These are phyloP conservation scores for Corbicula japonica DNA, from an alignment of 2,888 invertebrate genomes.

Conservation along the genomic window DNA sequence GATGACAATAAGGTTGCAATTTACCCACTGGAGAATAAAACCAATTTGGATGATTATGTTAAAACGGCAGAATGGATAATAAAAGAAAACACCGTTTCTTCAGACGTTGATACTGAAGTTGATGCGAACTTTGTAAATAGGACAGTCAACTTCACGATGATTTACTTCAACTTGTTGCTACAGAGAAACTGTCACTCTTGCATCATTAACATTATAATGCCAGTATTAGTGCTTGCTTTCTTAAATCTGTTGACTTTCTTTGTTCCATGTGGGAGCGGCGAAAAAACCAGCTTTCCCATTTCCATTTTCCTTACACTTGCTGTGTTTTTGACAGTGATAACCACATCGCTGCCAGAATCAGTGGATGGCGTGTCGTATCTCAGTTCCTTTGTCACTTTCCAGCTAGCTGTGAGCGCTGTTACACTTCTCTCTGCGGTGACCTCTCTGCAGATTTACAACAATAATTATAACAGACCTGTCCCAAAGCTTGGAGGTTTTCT, in stretches of 20 bases:
- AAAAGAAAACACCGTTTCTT: conserved; percentile 19
- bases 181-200: conserved; percentile 40
- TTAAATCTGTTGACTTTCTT: conserved; percentile 49
- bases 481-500: not conserved
- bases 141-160: conserved; percentile 7
- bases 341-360: conserved; percentile 46
- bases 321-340: conserved; percentile 51
- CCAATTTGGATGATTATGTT: not conserved
- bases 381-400: conserved; percentile 48
- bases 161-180: conserved; percentile 30
- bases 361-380: conserved; percentile 52
- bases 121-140: conserved; percentile 4
- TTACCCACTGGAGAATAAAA: not conserved
- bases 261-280: conserved; percentile 51
- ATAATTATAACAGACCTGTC: not conserved
- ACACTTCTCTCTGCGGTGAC: conserved; percentile 34
- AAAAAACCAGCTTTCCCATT: conserved; percentile 51
- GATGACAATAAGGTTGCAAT: conserved; percentile 25
- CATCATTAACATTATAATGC: conserved; percentile 40
- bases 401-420: conserved; percentile 25
- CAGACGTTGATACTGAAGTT: not conserved
- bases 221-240: conserved; percentile 39
- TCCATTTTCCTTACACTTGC: conserved; percentile 51
- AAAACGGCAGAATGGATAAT: conserved; percentile 46
- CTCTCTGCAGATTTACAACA: not conserved